Evolutionary conservation across 2,797 vertebrate species (phyloP).

Genomic region (Chloroceryle amazona): DNA sequence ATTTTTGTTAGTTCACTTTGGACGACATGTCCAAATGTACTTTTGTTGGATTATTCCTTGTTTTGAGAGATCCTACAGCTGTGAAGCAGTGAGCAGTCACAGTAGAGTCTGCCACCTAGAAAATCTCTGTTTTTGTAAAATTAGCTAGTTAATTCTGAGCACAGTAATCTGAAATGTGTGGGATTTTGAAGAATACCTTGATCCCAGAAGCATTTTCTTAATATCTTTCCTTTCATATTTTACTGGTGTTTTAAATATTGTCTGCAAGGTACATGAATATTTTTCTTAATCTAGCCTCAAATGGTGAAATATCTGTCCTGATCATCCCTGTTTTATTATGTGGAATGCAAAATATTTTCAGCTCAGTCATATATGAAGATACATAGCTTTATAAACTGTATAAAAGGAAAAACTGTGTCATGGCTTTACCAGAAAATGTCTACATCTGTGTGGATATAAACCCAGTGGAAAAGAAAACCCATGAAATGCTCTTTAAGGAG

Average conservation of each 20-base stretch:
- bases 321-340: neutral
- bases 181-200: neutral
- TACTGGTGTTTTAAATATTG: neutral
- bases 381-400: neutral
- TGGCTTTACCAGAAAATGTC: neutral
- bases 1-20: neutral
- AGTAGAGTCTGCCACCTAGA: fast-evolving
- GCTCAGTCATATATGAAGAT: neutral
- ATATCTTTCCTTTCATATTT: neutral
- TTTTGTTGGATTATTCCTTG: neutral
- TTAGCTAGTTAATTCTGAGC: neutral
- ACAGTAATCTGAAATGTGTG: neutral
- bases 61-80: neutral
- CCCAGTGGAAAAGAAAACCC: neutral
- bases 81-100: neutral
- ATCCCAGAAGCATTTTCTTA: neutral
- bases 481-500: neutral
- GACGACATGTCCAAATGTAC: neutral
- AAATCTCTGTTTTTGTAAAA: neutral
- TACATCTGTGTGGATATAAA: neutral
- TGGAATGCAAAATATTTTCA: neutral
- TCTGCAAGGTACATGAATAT: neutral
- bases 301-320: neutral
- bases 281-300: neutral
- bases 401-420: neutral